These are phyloP conservation scores for Polyergus mexicanus DNA, from an alignment of 1,140 invertebrate genomes.

Conservation along the genomic window DNA sequence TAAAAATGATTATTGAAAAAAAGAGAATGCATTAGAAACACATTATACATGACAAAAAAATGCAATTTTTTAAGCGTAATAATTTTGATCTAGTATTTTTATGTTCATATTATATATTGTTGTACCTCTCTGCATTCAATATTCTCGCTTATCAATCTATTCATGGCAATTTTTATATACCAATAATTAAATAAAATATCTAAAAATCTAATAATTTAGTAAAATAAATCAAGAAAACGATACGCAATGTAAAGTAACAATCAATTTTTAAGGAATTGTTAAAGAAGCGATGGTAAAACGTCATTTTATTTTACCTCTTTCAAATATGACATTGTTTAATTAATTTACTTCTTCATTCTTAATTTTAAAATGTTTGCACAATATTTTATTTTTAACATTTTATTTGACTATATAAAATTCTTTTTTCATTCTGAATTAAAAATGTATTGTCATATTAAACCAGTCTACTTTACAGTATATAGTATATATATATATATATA, in stretches of 20 bases:
- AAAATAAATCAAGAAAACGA: neutral
- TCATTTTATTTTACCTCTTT: neutral
- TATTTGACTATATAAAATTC: neutral
- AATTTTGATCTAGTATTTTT: neutral
- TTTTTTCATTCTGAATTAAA: neutral
- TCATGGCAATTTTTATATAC: neutral
- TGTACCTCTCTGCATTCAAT: neutral
- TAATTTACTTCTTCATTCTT: neutral
- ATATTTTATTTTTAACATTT: neutral
- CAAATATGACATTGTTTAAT: neutral
- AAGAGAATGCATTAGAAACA: neutral
- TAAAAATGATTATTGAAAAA: neutral
- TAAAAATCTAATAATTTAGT: neutral
- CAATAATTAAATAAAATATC: neutral
- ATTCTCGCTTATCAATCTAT: neutral
- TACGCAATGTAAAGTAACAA: neutral
- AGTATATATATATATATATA: too few species aligned
- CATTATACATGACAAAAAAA: neutral
- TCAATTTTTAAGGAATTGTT: neutral
- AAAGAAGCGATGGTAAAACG: too few species aligned
- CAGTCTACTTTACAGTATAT: neutral
- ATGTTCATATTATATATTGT: neutral
- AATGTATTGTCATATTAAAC: neutral
- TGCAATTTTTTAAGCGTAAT: neutral
- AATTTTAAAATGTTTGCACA: neutral